Conservation (phyloP, 2,888 invertebrate species). For the Tenodera sinensis region DNA sequence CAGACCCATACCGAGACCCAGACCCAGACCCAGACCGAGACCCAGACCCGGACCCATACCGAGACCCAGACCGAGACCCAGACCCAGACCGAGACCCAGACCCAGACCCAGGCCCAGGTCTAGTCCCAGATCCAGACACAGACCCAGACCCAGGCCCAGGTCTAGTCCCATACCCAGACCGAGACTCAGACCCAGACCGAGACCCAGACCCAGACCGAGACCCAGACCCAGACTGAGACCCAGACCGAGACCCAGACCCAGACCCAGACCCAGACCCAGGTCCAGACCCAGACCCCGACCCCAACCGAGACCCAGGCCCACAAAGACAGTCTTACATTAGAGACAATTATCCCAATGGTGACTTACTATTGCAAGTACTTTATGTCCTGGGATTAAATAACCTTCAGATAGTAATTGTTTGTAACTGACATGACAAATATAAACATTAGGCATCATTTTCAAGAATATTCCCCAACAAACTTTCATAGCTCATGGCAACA, state of each 20-base stretch:
- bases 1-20: too few species aligned
- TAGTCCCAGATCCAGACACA: constrained; percentile 28
- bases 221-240: too few species aligned
- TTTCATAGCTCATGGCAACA: not conserved
- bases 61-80: constrained; percentile 25
- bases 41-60: too few species aligned
- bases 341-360: too few species aligned
- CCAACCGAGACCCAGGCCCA: not conserved
- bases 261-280: not conserved
- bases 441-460: constrained; percentile 2
- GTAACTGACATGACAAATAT: not conserved
- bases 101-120: constrained; percentile 33
- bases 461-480: constrained; percentile 3
- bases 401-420: too few species aligned
- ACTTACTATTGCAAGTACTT: too few species aligned
- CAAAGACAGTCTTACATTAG: not conserved
- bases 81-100: constrained; percentile 34
- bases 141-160: too few species aligned
- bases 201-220: not conserved
- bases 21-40: too few species aligned
- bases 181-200: not conserved
- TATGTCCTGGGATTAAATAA: too few species aligned
- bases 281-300: not conserved
- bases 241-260: not conserved
- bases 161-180: too few species aligned